Evolutionary conservation across 1,140 invertebrate species (phyloP).

Genomic region (Euglossa dilemma): DNA sequence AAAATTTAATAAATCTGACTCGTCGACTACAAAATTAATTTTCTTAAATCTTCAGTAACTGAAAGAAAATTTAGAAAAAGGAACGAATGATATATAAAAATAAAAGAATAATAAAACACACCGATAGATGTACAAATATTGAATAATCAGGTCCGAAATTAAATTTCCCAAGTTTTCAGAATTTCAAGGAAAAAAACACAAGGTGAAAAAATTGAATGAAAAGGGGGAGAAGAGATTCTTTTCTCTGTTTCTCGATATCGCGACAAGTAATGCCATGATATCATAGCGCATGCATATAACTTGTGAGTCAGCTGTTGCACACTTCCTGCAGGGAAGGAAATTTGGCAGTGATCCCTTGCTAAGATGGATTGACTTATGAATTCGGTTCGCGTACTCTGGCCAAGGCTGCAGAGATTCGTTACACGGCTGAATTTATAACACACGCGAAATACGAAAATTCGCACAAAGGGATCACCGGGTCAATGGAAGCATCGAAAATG

Average conservation of each 20-base stretch:
- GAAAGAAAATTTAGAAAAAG: too few relatives aligned
- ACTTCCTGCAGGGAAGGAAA: slow-evolving; percentile 15
- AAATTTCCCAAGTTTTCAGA: too few relatives aligned
- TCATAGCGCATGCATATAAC: too few relatives aligned
- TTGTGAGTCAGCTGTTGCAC: background rate
- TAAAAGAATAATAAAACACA: too few relatives aligned
- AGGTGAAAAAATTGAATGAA: background rate
- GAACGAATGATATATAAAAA: too few relatives aligned
- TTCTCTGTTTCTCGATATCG: too few relatives aligned
- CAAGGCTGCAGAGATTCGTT: slow-evolving; percentile 62
- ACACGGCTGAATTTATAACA: slow-evolving; percentile 61
- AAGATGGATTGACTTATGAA: slow-evolving; percentile 52
- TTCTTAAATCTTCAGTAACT: too few relatives aligned
- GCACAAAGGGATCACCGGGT: slow-evolving; percentile 55
- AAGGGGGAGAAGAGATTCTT: background rate
- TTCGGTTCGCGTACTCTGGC: slow-evolving; percentile 49
- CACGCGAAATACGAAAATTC: slow-evolving; percentile 58
- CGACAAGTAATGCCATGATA: background rate
- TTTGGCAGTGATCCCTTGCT: slow-evolving; percentile 35
- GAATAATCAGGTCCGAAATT: too few relatives aligned
- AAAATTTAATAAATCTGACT: too few relatives aligned
- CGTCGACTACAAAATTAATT: too few relatives aligned
- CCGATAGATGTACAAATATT: too few relatives aligned
- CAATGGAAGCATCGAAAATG: slow-evolving; percentile 56
- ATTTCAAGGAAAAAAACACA: background rate